Conservation (phyloP, 1,140 invertebrate genomes). For the Metaphire vulgaris region DNA sequence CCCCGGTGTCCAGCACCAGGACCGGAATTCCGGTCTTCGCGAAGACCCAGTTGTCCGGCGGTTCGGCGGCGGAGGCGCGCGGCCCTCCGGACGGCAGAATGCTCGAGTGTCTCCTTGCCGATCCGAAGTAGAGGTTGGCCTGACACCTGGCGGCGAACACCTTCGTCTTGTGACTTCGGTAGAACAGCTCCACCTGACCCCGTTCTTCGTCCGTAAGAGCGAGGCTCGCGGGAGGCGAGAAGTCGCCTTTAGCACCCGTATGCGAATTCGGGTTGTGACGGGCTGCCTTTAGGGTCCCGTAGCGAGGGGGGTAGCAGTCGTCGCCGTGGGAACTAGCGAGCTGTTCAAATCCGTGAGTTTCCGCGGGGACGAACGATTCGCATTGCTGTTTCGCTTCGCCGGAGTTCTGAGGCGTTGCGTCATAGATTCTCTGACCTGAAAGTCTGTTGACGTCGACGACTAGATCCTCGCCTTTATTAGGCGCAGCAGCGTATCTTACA, state of each 20-base stretch:
- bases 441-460: too few species aligned
- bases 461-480: too few species aligned
- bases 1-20: constrained; percentile 66
- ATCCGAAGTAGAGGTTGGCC: constrained; percentile 67
- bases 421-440: too few species aligned
- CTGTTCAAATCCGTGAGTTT: too few species aligned
- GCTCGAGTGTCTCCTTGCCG: neutral
- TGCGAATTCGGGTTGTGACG: neutral
- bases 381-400: too few species aligned
- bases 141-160: constrained; percentile 71
- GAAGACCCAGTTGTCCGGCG: constrained; percentile 60
- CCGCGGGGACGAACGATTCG: too few species aligned
- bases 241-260: too few species aligned
- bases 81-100: neutral
- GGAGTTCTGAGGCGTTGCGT: too few species aligned
- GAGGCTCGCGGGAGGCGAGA: too few species aligned
- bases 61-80: neutral
- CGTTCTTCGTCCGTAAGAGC: constrained; percentile 67
- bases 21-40: constrained; percentile 74
- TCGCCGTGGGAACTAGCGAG: neutral
- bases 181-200: constrained; percentile 70
- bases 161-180: constrained; percentile 69
- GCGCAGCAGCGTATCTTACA: too few species aligned
- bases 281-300: neutral
- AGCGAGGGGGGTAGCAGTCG: neutral